These are phyloP conservation scores for Drosophila multiciliata DNA, from an alignment of 2,888 invertebrate genomes.

Conservation along the genomic window DNA sequence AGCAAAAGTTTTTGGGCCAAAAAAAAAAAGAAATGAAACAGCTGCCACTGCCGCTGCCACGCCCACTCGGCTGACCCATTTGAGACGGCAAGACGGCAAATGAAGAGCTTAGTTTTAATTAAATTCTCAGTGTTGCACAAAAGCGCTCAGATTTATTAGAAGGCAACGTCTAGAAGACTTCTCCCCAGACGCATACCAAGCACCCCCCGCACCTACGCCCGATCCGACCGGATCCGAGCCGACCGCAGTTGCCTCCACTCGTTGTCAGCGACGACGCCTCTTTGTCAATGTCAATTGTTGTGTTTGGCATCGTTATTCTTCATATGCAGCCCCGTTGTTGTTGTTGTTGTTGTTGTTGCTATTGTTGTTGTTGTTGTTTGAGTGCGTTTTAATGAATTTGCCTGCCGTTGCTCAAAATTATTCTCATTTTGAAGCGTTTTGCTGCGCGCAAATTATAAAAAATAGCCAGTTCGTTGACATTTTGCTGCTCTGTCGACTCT, in stretches of 20 bases:
- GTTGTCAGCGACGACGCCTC: slow-evolving; percentile 35
- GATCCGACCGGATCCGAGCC: neutral
- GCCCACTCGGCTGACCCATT: slow-evolving; percentile 43
- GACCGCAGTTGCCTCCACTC: neutral
- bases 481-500: slow-evolving; percentile 4
- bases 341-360: slow-evolving; percentile 8
- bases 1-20: slow-evolving; percentile 33
- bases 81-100: slow-evolving; percentile 36
- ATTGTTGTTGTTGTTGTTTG: slow-evolving; percentile 6
- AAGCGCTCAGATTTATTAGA: slow-evolving; percentile 63
- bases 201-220: neutral
- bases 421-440: slow-evolving; percentile 37
- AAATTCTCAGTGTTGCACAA: slow-evolving; percentile 62
- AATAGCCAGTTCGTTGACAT: slow-evolving; percentile 51
- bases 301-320: slow-evolving; percentile 61
- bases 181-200: slow-evolving; percentile 13
- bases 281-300: slow-evolving; percentile 68
- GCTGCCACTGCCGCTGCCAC: slow-evolving; percentile 16
- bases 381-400: slow-evolving; percentile 56
- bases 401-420: slow-evolving; percentile 42
- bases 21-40: neutral
- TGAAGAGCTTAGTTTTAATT: slow-evolving; percentile 75
- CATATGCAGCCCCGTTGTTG: slow-evolving; percentile 39
- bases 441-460: slow-evolving; percentile 49
- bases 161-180: slow-evolving; percentile 32